Evolutionary conservation across 2,888 invertebrate genomes (phyloP), one percentile per base, ranked within the genome.

Genomic region (Pachymerium ferrugineum): DNA sequence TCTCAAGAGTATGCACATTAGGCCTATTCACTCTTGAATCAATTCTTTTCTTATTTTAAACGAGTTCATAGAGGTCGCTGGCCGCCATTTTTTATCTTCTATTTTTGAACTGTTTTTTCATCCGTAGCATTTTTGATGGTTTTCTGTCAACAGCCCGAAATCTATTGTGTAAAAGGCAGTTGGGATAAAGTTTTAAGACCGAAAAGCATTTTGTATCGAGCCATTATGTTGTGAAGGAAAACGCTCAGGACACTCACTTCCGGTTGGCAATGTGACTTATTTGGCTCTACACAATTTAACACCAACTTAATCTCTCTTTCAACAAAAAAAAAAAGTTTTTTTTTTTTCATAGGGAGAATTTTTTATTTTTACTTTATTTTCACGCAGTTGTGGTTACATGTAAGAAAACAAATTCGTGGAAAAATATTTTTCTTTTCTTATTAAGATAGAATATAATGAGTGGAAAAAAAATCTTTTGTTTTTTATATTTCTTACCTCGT

Each of bases 151-250:
- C 47, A 54, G 47, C 47, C n/a, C n/a, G n/a, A n/a, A 54, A 54
- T 54, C 47, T 54, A 54, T 54, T 54, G 47, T 54, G 47, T 54
- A 54, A 54, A 54, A 54, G 47, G 47, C 47, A 54, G 47, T 54
- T 54, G 47, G 22, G 47, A 54, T 54, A 54, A 54, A 54, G 47
- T 54, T 54, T 54, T 54, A 54, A 54, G 47, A 54, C 47, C 47
- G 19, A 54, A 54, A 54, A 54, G 47, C 47, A 54, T 54, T 54
- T 54, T 54, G 47, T 54, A 54, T 54, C 47, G 47, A 54, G 47
- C 47, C 47, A 54, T 54, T 54, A 54, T 54, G 47, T 54, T 19
- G 38, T 38, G 47, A 54, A n/a, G 47, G 47, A 54, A 54, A 54
- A 54, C 47, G 47, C 47, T 54, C 47, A 54, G 22, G 47, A 54